A percentile compares a stretch with the other conserved stretches of the same genome.
phyloP scores from a whole-genome alignment of 2,888 invertebrate species.

The Adela reaumurella region DNA sequence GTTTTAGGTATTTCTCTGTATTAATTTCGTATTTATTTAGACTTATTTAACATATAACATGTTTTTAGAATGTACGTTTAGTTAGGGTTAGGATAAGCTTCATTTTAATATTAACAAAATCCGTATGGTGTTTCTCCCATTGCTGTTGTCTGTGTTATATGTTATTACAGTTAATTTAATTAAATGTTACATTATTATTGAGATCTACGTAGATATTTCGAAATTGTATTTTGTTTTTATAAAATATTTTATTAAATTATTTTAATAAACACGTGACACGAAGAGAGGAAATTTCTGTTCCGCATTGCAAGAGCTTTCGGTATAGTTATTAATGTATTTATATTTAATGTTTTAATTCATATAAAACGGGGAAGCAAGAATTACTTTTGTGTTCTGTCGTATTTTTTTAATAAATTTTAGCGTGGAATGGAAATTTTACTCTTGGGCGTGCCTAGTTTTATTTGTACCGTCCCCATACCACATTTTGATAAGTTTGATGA shows the following conservation, averaged over 20 bases:
- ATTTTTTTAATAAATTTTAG: slow-evolving; percentile 5
- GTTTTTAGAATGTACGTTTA: no score
- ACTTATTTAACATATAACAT: no score
- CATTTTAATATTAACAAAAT: no score
- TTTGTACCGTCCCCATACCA: slow-evolving; percentile 14
- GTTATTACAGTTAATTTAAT: not conserved
- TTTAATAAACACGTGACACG: slow-evolving; percentile 21
- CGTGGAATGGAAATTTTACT: slow-evolving; percentile 55
- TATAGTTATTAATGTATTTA: slow-evolving; percentile 14
- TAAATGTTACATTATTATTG: slow-evolving; percentile 1
- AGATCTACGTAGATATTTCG: not conserved
- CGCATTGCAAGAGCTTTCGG: slow-evolving; percentile 33
- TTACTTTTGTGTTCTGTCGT: slow-evolving; percentile 21
- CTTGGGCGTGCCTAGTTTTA: slow-evolving; percentile 36
- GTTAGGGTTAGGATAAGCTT: no score
- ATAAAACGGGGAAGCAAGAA: slow-evolving; percentile 51
- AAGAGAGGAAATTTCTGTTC: slow-evolving; percentile 55
- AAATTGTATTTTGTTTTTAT: not conserved
- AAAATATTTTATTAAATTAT: not conserved
- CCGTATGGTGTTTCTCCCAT: slow-evolving; percentile 4
- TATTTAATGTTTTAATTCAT: slow-evolving; percentile 18
- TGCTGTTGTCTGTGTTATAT: slow-evolving; percentile 3
- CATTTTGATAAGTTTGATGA: slow-evolving; percentile 13
- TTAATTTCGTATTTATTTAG: no score
- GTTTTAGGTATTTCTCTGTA: no score